Conservation (phyloP, 2,797 vertebrate species). For the Amblyraja radiata region DNA sequence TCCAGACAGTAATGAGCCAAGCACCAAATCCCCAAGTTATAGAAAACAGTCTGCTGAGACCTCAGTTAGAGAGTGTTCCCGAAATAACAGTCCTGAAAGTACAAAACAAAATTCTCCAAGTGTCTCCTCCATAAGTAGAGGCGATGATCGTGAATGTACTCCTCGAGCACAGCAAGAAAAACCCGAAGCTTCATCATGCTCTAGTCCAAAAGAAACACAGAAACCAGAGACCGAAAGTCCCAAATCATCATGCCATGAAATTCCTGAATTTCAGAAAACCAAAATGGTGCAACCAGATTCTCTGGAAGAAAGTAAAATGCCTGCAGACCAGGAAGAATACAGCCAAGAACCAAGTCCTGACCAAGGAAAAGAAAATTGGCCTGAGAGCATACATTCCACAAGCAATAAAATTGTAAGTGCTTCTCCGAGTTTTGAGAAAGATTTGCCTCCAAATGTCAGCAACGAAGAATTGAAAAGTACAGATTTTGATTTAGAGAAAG, state of each 20-base stretch:
- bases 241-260: neutral
- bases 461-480: constrained; percentile 3
- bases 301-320: neutral
- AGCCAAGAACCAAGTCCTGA: neutral
- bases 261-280: constrained; percentile 16
- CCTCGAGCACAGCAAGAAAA: neutral
- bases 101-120: constrained; percentile 34
- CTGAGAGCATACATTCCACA: constrained; percentile 29
- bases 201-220: neutral
- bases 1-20: constrained; percentile 34
- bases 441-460: neutral
- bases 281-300: neutral
- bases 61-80: constrained; percentile 15
- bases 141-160: constrained; percentile 32
- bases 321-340: neutral
- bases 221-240: constrained; percentile 20
- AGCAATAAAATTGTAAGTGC: neutral
- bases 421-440: constrained; percentile 23
- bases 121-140: constrained; percentile 13
- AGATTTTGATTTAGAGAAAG: neutral
- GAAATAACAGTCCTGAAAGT: constrained; percentile 34
- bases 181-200: neutral
- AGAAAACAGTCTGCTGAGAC: neutral
- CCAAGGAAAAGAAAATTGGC: neutral
- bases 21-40: neutral